These are phyloP conservation scores for Globia sparganii DNA, from an alignment of 2,888 invertebrate species.

Conservation along the genomic window DNA sequence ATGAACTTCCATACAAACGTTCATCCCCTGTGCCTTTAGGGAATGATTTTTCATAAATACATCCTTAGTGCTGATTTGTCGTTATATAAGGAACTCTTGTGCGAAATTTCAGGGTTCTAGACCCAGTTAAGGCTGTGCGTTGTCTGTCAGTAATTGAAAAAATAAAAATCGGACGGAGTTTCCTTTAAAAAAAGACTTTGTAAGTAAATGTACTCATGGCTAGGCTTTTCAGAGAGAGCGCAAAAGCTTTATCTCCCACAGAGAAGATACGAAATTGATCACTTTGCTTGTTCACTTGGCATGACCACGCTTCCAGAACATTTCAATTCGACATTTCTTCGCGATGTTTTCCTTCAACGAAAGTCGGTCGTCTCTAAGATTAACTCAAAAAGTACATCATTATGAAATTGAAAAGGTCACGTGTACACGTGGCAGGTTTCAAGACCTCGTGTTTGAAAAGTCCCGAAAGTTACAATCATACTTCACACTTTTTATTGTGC, in stretches of 20 bases:
- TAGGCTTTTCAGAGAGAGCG: background rate
- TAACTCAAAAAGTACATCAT: constrained; percentile 29
- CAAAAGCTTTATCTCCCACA: background rate
- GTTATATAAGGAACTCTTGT: background rate
- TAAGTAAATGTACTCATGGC: background rate
- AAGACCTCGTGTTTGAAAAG: constrained; percentile 31
- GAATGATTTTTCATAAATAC: background rate
- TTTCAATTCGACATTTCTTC: background rate
- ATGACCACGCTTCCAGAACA: background rate
- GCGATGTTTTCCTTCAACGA: background rate
- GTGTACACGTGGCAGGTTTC: constrained; percentile 39
- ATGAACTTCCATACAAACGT: background rate
- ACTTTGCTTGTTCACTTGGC: background rate
- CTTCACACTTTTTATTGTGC: constrained; percentile 7
- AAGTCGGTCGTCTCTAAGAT: constrained; percentile 8
- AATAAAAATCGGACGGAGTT: background rate
- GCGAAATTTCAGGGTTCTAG: background rate
- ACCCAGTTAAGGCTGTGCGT: no score
- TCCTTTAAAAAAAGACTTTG: background rate
- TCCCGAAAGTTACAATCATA: constrained; percentile 22
- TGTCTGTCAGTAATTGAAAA: background rate
- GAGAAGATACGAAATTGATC: no score
- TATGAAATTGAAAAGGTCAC: constrained; percentile 32
- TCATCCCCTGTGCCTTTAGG: background rate
- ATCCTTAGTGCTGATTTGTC: background rate